Conservation (phyloP, 2,113 vertebrate genomes). For the Columbina picui region DNA sequence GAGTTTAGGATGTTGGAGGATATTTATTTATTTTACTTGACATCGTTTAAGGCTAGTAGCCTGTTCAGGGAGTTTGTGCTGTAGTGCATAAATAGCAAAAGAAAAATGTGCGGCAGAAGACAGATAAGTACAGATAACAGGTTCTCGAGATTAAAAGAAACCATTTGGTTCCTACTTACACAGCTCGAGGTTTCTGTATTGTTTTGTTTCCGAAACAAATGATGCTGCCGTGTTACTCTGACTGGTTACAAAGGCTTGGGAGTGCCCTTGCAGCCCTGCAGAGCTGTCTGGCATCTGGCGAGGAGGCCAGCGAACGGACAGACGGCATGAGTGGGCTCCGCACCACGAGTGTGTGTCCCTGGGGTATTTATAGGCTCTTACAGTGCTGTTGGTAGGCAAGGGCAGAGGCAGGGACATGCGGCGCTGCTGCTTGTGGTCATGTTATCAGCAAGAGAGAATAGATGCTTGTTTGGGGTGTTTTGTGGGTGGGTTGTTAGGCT, state of each 20-base stretch:
- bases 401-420: background rate
- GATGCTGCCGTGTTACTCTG: background rate
- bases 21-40: background rate
- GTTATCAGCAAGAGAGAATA: background rate
- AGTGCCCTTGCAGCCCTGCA: background rate
- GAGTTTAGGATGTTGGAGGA: background rate
- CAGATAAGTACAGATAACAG: background rate
- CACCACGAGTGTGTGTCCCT: fast-evolving
- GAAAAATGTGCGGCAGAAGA: background rate
- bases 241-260: background rate
- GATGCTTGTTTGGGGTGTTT: background rate
- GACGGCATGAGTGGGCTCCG: fast-evolving
- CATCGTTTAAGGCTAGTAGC: fast-evolving
- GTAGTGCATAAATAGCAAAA: background rate
- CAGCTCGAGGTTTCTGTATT: background rate
- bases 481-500: background rate
- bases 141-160: background rate
- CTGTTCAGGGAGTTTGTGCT: background rate
- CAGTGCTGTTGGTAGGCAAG: background rate
- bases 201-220: slow-evolving; percentile 16
- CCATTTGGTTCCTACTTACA: background rate
- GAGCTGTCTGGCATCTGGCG: background rate
- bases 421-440: background rate
- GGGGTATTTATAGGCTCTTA: background rate
- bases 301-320: background rate